phyloP scores from a whole-genome alignment of 2,113 vertebrate species.

The Leucoraja erinaceus region DNA sequence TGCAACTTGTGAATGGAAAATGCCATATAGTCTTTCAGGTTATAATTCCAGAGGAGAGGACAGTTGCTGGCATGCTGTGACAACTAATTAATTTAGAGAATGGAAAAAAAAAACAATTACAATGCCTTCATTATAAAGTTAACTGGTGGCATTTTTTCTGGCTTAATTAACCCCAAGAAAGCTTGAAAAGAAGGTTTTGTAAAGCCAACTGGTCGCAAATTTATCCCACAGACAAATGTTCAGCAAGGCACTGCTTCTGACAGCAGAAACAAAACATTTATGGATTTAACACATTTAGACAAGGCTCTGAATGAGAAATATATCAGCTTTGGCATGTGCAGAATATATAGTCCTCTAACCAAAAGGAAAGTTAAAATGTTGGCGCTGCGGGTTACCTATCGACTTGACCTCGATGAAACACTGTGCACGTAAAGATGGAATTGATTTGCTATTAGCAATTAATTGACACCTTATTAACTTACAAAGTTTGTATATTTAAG shows the following conservation, averaged over 20 bases:
- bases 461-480: neutral
- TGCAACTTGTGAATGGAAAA: neutral
- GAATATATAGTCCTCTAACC: neutral
- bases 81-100: slow-evolving; percentile 1
- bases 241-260: neutral
- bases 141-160: slow-evolving; percentile 22
- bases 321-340: neutral
- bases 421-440: neutral
- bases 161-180: slow-evolving; percentile 12
- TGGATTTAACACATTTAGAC: neutral
- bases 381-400: neutral
- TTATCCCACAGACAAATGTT: neutral
- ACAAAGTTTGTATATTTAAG: neutral
- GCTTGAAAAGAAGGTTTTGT: slow-evolving; percentile 3
- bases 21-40: neutral
- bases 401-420: neutral
- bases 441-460: neutral
- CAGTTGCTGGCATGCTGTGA: neutral
- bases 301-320: neutral
- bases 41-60: neutral
- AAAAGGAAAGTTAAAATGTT: neutral
- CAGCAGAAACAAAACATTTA: neutral
- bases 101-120: slow-evolving; percentile 20
- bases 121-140: neutral
- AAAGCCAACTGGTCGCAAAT: neutral